phyloP scores from a whole-genome alignment of 2,888 invertebrate genomes.

The Amitus sp. region DNA sequence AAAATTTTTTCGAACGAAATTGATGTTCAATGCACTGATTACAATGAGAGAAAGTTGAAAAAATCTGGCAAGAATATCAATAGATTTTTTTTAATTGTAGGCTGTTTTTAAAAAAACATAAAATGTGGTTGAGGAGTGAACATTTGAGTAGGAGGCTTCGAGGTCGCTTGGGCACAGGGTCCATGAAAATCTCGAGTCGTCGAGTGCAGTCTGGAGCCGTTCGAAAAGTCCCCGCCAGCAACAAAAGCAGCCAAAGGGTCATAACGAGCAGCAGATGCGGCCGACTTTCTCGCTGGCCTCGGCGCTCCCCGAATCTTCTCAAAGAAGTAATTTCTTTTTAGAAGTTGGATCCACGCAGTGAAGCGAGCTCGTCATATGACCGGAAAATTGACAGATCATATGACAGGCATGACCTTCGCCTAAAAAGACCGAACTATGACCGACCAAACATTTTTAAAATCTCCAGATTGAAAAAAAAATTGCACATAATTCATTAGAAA shows the following conservation, averaged over 20 bases:
- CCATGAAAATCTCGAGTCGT: constrained; percentile 49
- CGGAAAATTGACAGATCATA: too few species aligned
- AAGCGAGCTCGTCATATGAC: constrained; percentile 5
- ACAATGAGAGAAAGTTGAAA: too few species aligned
- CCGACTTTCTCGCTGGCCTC: constrained; percentile 59
- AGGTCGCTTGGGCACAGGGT: constrained; percentile 54
- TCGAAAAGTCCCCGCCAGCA: constrained; percentile 56
- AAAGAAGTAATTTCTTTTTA: constrained; percentile 61
- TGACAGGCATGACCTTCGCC: too few species aligned
- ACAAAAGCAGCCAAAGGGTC: constrained; percentile 55
- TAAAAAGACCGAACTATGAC: too few species aligned
- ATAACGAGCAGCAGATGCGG: constrained; percentile 57
- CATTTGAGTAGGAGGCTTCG: constrained; percentile 62
- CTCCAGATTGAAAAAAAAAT: too few species aligned
- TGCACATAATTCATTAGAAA: too few species aligned
- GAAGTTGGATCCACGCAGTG: too few species aligned
- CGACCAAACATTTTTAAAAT: too few species aligned
- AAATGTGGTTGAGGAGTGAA: constrained; percentile 64
- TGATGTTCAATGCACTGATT: too few species aligned
- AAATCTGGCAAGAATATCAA: too few species aligned
- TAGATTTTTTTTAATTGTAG: constrained; percentile 39
- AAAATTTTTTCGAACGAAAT: too few species aligned
- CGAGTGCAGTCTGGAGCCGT: constrained; percentile 53
- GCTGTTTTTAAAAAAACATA: constrained; percentile 44
- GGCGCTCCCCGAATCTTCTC: constrained; percentile 56